These are phyloP conservation scores for Mustelus asterias DNA, from an alignment of 2,113 vertebrate species.

Conservation along the genomic window DNA sequence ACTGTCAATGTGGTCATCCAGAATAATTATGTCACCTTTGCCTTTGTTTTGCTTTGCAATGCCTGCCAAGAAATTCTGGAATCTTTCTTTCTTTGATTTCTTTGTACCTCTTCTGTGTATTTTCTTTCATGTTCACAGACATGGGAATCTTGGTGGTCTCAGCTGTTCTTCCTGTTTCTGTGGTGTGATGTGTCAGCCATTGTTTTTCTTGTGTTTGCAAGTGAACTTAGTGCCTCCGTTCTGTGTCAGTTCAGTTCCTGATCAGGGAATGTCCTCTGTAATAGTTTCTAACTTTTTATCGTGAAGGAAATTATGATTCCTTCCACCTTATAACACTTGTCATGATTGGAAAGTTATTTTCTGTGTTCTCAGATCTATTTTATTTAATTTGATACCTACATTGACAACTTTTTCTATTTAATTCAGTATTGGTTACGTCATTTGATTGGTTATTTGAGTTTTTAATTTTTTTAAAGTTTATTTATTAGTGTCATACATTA, in stretches of 20 bases:
- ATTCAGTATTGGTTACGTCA: neutral
- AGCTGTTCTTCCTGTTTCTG: conserved; percentile 20
- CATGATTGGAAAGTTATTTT: neutral
- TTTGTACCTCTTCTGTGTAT: conserved; percentile 25
- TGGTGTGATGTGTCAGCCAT: neutral
- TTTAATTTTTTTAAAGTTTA: no score
- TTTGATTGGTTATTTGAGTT: neutral
- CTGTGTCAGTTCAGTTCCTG: neutral
- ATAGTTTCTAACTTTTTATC: neutral
- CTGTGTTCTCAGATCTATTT: neutral
- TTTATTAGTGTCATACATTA: no score
- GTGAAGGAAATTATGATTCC: neutral
- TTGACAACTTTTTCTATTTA: no score
- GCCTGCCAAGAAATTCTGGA: neutral
- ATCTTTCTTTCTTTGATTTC: conserved; percentile 19
- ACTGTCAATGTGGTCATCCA: neutral
- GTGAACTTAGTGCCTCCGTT: neutral
- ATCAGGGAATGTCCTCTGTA: neutral
- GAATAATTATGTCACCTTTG: conserved; percentile 28
- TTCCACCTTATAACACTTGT: neutral
- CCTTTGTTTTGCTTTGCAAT: conserved; percentile 1
- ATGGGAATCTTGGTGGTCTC: conserved; percentile 12
- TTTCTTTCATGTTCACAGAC: conserved; percentile 20
- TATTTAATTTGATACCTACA: neutral
- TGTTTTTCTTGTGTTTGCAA: neutral